Evolutionary conservation across 2,797 vertebrate genomes (phyloP).

Genomic region (Phalloptychus januarius): DNA sequence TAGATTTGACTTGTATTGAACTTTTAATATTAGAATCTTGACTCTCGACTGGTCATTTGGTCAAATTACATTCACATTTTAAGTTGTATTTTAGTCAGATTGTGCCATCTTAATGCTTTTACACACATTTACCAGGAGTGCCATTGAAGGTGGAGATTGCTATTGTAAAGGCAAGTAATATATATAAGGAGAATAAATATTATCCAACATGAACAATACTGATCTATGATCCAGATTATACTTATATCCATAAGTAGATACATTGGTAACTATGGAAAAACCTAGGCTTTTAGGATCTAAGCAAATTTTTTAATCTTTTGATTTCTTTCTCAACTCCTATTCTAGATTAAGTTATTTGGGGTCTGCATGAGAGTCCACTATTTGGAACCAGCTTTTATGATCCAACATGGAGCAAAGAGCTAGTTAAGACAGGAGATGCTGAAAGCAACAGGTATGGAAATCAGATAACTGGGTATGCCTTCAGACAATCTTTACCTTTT

Average conservation of each 20-base stretch:
- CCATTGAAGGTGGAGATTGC: not conserved
- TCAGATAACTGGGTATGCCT: constrained; percentile 17
- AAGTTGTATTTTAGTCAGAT: not conserved
- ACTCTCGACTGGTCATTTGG: not conserved
- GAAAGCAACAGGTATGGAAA: not conserved
- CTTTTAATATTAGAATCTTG: not conserved
- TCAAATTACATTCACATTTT: not conserved
- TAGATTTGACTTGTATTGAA: not conserved
- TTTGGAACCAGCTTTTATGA: not conserved
- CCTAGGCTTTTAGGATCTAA: not conserved
- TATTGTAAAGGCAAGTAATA: not conserved
- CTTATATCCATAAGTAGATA: not conserved
- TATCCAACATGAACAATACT: not conserved
- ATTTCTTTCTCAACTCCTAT: not conserved
- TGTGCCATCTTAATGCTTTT: not conserved
- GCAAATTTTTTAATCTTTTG: not conserved
- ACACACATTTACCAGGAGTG: not conserved
- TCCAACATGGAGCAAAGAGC: not conserved
- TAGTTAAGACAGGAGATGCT: not conserved
- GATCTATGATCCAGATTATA: not conserved
- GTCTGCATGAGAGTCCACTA: not conserved
- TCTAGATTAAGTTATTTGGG: not conserved
- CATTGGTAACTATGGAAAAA: not conserved
- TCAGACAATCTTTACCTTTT: constrained; percentile 40
- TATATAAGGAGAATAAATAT: not conserved